Conservation (phyloP, 2,888 invertebrate genomes). For the Sclerodermus sp. region DNA sequence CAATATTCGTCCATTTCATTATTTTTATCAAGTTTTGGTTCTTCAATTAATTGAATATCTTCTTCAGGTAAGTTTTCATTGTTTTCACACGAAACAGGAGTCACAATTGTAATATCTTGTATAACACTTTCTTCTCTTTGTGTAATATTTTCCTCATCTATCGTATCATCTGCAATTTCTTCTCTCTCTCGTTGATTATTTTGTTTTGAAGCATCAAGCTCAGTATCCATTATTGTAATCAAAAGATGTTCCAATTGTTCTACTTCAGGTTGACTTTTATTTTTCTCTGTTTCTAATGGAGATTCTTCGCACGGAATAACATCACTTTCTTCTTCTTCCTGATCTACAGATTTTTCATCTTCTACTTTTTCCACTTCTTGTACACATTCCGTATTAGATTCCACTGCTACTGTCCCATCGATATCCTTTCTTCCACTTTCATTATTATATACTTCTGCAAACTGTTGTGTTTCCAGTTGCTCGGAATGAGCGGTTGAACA, state of each 20-base stretch:
- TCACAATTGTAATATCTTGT: conserved; percentile 15
- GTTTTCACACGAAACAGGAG: conserved; percentile 9
- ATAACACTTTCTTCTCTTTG: conserved; percentile 23
- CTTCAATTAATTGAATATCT: conserved; percentile 10
- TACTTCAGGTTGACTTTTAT: conserved; percentile 38
- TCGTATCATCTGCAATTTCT: neutral
- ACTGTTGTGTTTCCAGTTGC: conserved; percentile 20
- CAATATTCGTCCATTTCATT: conserved; percentile 16
- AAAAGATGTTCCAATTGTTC: conserved; percentile 47
- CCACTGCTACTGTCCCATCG: neutral
- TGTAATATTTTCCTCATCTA: conserved; percentile 13
- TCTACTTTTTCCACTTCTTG: conserved; percentile 4
- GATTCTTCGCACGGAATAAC: neutral
- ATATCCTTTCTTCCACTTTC: conserved; percentile 3
- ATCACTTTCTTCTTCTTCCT: neutral
- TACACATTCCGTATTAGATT: neutral
- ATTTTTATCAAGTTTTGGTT: conserved; percentile 11
- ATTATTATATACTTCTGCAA: conserved; percentile 22
- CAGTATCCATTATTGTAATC: conserved; percentile 47
- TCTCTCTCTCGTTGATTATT: conserved; percentile 6
- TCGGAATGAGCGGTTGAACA: conserved; percentile 27
- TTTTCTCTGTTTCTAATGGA: conserved; percentile 14
- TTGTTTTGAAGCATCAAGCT: conserved; percentile 29
- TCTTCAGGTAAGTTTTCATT: conserved; percentile 20
- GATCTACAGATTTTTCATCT: conserved; percentile 1